Evolutionary conservation across 2,888 invertebrate genomes (phyloP), one percentile per base, ranked within the genome.

Genomic region (Desoria tigrina): DNA sequence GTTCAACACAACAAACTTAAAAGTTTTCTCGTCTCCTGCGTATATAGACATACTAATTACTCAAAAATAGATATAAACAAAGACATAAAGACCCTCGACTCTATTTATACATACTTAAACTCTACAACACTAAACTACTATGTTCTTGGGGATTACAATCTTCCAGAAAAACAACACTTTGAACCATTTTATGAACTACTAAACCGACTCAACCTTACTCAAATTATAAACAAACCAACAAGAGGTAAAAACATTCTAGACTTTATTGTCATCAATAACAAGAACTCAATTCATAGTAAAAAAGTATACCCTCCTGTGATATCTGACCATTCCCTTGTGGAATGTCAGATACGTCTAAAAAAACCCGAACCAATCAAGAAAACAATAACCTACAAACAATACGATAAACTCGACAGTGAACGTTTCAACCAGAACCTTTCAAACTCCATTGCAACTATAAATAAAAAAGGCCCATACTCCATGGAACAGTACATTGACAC

Each of bases 1-100:
- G 18, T 59, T 26, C 59, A 59, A 59, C 18, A 23, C 1, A 27
- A 49, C 1, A 28, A 9, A 42, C n/a, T 27, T 42, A 1, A 39
- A 16, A 39, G 39, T 39, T 54, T 60, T 27, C 18, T 60, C n/a
- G 3, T 64, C 1, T n/a, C n/a, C 2, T 45, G 54, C 42, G 18
- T 60, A 2, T 65, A 65, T 49, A 11, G 65, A 2, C 37, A 39
- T 7, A 59, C 65, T 24, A 53, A 55, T 1, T 49, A 60, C 45
- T 32, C 23, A 6, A 54, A 42, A n/a, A 24, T 4, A 11, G 39
- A 21, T 18, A 1, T 65, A n/a, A 37, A 27, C 1, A 16, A 3
- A n/a, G 65, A 65, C 14, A 32, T 65, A n/a, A n/a, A n/a, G n/a
- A n/a, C n/a, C n/a, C n/a, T n/a, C n/a, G n/a, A n/a, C n/a, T n/a